Conservation (phyloP, 1,140 invertebrate species). For the Pectinophora gossypiella region DNA sequence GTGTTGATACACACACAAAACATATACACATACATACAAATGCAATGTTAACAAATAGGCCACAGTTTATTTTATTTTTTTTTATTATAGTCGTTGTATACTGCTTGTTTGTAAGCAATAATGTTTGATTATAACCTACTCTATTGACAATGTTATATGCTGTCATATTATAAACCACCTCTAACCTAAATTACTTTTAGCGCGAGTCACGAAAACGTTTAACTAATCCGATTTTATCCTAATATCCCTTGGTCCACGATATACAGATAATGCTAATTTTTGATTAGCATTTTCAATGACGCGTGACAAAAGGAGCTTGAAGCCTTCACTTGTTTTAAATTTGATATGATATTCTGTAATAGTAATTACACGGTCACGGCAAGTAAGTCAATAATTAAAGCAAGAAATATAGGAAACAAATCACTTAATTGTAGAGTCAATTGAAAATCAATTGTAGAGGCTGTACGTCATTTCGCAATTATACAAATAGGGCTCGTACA, state of each 20-base stretch:
- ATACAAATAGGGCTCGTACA: constrained; percentile 11
- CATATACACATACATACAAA: no score
- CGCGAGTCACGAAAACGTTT: constrained; percentile 37
- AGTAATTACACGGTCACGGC: not conserved
- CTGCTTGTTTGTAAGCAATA: constrained; percentile 26
- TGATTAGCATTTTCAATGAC: constrained; percentile 12
- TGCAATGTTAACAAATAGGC: constrained; percentile 9
- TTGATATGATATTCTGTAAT: not conserved
- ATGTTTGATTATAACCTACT: constrained; percentile 16
- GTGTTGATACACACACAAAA: constrained; percentile 17
- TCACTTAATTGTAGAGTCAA: not conserved
- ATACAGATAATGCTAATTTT: constrained; percentile 17
- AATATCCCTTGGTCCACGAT: constrained; percentile 24
- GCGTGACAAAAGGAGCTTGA: not conserved
- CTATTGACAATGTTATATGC: not conserved
- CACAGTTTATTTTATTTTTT: constrained; percentile 25
- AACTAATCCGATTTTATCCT: constrained; percentile 26
- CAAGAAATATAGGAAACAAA: not conserved
- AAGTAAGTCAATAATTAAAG: not conserved
- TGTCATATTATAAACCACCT: not conserved
- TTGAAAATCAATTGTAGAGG: not conserved
- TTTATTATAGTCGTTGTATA: constrained; percentile 22
- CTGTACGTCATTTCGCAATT: constrained; percentile 9
- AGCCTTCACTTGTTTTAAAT: not conserved
- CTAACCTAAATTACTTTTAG: constrained; percentile 25